Evolutionary conservation across 2,113 vertebrate species (phyloP).

Genomic region (Sylvilagus bachmani): DNA sequence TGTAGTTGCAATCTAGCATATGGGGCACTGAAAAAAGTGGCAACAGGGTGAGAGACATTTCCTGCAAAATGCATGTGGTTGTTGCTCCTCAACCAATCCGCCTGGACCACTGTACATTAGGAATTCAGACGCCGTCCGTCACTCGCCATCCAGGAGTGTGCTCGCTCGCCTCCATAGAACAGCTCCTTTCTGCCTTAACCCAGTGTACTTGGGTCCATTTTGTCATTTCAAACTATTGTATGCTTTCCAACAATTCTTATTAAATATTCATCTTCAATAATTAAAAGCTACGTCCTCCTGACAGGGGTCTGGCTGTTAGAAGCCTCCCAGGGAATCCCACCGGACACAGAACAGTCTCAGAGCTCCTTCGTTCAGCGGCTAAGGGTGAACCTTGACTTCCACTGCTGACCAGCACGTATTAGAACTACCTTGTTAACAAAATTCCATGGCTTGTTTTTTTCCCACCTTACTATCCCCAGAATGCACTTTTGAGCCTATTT

Average conservation of each 20-base stretch:
- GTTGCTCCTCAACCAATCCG: conserved; percentile 86
- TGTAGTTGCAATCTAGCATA: conserved; percentile 91
- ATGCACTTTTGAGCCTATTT: conserved; percentile 15
- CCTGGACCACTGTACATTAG: conserved; percentile 82
- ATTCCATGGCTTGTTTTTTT: neutral
- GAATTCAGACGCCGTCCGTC: conserved; percentile 84
- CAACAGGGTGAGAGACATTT: conserved; percentile 91
- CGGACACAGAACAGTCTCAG: conserved; percentile 30
- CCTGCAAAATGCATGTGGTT: conserved; percentile 86
- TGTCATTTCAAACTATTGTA: conserved; percentile 72
- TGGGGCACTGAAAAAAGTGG: conserved; percentile 89
- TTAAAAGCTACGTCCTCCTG: neutral
- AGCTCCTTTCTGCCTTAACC: conserved; percentile 77
- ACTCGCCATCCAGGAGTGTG: conserved; percentile 60
- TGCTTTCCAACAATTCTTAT: conserved; percentile 65
- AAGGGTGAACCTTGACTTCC: neutral
- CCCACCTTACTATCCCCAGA: neutral
- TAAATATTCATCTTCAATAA: conserved; percentile 56
- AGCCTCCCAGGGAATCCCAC: neutral
- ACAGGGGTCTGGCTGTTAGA: conserved; percentile 11
- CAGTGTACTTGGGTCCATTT: conserved; percentile 56
- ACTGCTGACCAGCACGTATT: neutral
- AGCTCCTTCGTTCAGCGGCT: neutral
- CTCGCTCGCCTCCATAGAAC: conserved; percentile 74
- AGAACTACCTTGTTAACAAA: conserved; percentile 1